phyloP scores from a whole-genome alignment of 2,888 invertebrate species.

The Elegia similella region DNA sequence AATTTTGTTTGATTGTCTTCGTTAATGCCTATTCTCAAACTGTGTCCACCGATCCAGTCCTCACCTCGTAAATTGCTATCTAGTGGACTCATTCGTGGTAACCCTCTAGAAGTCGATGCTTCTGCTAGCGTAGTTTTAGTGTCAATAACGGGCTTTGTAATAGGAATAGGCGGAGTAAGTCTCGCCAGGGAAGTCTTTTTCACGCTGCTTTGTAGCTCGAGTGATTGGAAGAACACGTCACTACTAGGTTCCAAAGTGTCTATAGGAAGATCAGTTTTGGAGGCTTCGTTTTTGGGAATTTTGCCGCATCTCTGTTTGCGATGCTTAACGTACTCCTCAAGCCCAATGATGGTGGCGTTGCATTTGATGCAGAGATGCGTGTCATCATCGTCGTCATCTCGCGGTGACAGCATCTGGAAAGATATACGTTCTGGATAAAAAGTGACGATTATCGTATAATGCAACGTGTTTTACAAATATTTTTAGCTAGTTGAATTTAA shows the following conservation, averaged over 20 bases:
- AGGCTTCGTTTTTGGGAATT: conserved; percentile 40
- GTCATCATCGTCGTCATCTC: conserved; percentile 88
- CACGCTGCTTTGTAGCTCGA: conserved; percentile 89
- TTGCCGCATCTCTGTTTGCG: conserved; percentile 87
- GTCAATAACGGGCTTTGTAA: conserved; percentile 53
- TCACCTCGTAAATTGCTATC: conserved; percentile 76
- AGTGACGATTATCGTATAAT: too few species aligned
- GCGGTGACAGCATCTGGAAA: conserved; percentile 77
- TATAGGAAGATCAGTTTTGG: conserved; percentile 55
- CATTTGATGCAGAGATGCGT: conserved; percentile 94
- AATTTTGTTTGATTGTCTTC: conserved; percentile 83
- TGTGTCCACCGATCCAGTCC: conserved; percentile 84
- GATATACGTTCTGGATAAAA: too few species aligned
- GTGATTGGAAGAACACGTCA: conserved; percentile 92
- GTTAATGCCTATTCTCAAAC: conserved; percentile 75
- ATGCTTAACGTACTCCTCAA: conserved; percentile 93
- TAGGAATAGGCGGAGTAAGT: conserved; percentile 68
- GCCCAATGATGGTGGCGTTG: conserved; percentile 89
- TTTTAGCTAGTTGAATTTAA: too few species aligned
- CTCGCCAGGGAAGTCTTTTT: conserved; percentile 81
- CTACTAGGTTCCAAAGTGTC: conserved; percentile 79
- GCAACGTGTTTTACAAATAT: too few species aligned
- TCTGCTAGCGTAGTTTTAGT: conserved; percentile 51
- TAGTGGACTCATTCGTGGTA: conserved; percentile 64
- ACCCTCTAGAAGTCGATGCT: conserved; percentile 58